A percentile compares a stretch with the other conserved stretches of the same genome.
Evolutionary conservation across 2,113 vertebrate species (phyloP).

Genomic region (Osmerus eperlanus): DNA sequence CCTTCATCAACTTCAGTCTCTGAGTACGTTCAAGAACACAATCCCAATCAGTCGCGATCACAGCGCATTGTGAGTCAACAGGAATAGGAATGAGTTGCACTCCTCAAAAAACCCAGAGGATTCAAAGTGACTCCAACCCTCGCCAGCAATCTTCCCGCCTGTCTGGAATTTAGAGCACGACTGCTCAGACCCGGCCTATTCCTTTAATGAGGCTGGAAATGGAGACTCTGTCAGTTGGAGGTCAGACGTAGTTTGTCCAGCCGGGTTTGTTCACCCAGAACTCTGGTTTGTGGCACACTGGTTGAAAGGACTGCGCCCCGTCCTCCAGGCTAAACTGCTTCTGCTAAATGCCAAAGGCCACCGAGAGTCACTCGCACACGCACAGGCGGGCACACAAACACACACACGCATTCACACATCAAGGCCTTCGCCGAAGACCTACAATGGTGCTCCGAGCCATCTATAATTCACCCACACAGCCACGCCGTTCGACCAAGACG

Average conservation of each 20-base stretch:
- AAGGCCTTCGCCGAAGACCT: too few relatives aligned
- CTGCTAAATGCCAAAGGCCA: conserved; percentile 46
- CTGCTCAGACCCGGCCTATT: conserved; percentile 13
- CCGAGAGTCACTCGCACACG: conserved; percentile 17
- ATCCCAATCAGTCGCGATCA: too few relatives aligned
- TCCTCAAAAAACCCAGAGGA: not conserved
- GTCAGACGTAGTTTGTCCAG: conserved; percentile 37
- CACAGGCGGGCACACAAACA: not conserved
- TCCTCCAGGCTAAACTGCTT: conserved; percentile 23
- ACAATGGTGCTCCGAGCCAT: too few relatives aligned
- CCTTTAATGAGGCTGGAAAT: conserved; percentile 27
- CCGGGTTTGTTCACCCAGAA: not conserved
- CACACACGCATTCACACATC: not conserved
- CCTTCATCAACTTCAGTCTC: too few relatives aligned
- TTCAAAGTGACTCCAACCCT: not conserved
- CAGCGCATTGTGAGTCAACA: not conserved
- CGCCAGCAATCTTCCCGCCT: not conserved
- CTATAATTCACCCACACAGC: too few relatives aligned
- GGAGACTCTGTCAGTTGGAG: conserved; percentile 37
- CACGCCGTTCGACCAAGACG: too few relatives aligned
- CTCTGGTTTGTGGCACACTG: conserved; percentile 16
- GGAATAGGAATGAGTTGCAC: not conserved
- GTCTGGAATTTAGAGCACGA: not conserved
- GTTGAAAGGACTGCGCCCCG: not conserved
- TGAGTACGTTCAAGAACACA: too few relatives aligned